Evolutionary conservation across 2,888 invertebrate species (phyloP).

Genomic region (Cataglyphis albicans): DNA sequence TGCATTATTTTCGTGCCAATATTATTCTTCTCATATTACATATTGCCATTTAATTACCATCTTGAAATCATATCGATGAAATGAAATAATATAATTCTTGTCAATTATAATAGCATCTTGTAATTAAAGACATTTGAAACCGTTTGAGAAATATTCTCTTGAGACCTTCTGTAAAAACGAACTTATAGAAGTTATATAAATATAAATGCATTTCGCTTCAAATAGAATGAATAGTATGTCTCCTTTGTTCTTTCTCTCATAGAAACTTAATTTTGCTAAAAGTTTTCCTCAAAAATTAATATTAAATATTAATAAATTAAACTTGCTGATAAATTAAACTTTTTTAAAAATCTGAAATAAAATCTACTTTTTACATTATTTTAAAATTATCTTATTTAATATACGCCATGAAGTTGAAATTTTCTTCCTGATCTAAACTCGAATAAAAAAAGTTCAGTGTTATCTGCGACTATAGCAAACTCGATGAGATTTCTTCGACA

Average conservation of each 20-base stretch:
- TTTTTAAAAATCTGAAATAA: background rate
- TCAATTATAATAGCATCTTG: background rate
- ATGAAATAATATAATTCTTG: slow-evolving; percentile 12
- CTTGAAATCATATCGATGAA: background rate
- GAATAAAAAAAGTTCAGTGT: slow-evolving; percentile 1
- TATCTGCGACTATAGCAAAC: background rate
- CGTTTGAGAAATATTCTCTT: background rate
- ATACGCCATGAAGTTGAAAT: background rate
- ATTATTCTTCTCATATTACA: slow-evolving; percentile 7
- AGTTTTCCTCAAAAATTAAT: background rate
- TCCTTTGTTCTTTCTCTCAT: too few species aligned
- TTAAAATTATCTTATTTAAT: background rate
- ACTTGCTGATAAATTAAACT: background rate
- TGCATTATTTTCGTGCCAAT: background rate
- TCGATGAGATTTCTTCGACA: slow-evolving; percentile 10
- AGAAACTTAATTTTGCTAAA: background rate
- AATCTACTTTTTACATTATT: background rate
- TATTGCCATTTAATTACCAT: slow-evolving; percentile 36
- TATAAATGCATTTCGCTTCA: background rate
- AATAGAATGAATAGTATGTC: background rate
- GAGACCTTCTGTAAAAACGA: background rate
- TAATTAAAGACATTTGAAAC: background rate
- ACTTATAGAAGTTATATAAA: background rate
- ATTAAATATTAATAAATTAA: background rate
- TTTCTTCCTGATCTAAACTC: background rate